phyloP scores from a whole-genome alignment of 2,113 vertebrate species.

The Hemiprocne comata region DNA sequence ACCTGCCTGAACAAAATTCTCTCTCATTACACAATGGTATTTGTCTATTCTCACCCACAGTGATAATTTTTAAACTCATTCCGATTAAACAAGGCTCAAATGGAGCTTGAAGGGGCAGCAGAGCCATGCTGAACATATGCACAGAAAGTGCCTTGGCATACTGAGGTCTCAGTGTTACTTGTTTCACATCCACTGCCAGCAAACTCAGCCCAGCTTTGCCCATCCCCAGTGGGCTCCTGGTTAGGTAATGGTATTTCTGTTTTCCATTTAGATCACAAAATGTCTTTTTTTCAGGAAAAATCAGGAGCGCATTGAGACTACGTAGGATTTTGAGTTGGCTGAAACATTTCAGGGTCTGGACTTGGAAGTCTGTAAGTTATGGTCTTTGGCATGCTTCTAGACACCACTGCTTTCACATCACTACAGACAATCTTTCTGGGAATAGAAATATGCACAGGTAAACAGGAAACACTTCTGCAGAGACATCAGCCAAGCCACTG shows the following conservation, averaged over 20 bases:
- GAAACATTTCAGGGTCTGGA: background rate
- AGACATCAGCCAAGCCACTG: background rate
- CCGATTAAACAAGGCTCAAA: background rate
- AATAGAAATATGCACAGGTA: background rate
- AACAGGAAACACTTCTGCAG: background rate
- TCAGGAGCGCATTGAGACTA: background rate
- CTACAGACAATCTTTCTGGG: background rate
- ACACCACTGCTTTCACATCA: background rate
- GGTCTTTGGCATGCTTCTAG: background rate
- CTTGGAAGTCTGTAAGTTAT: background rate
- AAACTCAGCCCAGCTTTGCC: background rate
- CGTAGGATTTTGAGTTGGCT: background rate
- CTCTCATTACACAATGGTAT: fast-evolving
- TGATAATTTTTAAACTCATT: background rate
- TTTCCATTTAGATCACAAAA: background rate
- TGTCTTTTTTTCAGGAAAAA: background rate
- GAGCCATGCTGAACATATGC: fast-evolving
- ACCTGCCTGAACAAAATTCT: background rate
- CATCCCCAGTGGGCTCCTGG: too few species aligned
- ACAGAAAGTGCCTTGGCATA: background rate
- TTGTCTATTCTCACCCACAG: background rate
- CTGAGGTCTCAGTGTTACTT: background rate
- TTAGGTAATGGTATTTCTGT: background rate
- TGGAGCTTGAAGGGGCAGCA: background rate
- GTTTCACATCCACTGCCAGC: background rate